Evolutionary conservation across 2,888 invertebrate species (phyloP), one percentile per base, ranked within the genome.

Genomic region (Caenorhabditis becei): DNA sequence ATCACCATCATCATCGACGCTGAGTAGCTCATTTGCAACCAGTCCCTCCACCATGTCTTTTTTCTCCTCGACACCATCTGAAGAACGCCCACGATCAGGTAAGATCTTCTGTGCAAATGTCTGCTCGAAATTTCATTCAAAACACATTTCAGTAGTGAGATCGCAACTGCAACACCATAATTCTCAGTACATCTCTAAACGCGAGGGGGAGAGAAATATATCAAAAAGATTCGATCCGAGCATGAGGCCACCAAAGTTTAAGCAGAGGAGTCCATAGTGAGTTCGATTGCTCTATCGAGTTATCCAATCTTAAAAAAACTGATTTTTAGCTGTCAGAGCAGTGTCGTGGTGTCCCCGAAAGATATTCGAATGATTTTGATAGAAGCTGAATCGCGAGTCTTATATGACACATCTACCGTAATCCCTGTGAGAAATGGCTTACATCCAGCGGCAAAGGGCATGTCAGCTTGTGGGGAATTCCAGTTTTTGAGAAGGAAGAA

Each of bases 331-430:
- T 61, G 28, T 16, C 69, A 74, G 53, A 65, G 51, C 49, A 69
- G 14, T 16, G 18, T 11, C 2, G 23, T 35, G 3, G 32, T 80
- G 7, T 18, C 7, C 1, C 23, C 54, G 2, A 18, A 44, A 11
- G 71, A 80, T 28, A 14, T 80, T 1, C 75, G 80, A 61, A 71
- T 74, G 80, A 69, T 77, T 16, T 32, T 71, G 14, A 56, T 80
- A 56, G 77, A 77, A 26, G 41, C 70, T n/a, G 80, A 80, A 8
- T 56, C 59, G 0, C 77, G 84, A 7, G 67, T 83, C 1, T 53
- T 87, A 1, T 87, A 77, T 67, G 86, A 87, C 58, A 74, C 86
- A 26, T 66, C 71, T 7, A 83, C 84, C 14, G 82, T 87, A 16
- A 79, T 87, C 41, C 69, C 85, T 18, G 54, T 74, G 14, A 23